Base-by-base conservation (phyloP, 1,140 invertebrate genomes). In the Brachionus asplanchnoidis region DNA sequence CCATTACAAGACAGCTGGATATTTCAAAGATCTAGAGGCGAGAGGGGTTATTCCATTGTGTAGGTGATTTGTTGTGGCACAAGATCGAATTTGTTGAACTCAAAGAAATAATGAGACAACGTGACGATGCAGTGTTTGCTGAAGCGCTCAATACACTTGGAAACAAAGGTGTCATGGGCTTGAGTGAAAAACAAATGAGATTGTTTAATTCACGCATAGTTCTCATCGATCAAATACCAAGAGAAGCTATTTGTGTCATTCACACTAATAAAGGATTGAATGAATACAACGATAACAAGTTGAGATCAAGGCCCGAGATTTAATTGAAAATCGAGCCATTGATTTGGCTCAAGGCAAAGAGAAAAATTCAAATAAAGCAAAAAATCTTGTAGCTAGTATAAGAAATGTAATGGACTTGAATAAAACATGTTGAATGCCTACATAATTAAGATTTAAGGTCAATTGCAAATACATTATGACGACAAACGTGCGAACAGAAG, bases 181-280 rank as follows among this genome's bases (percentile, higher is more conserved):
- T 73, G 36, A 73, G 28, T 17, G 17, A 73, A 3, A 36, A 73
- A 44, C 68, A 73, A 73, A 2, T 73, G 17, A 0, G 36, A 6
- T 17, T 73, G 36, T 73, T 73, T 17, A 73, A 73, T 73, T 73
- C 68, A 68, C 26, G 65, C 2, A 68, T 68, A 12, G 65, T 68
- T 1, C 0, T 0, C 14, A 32, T 68, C 3, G 65, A 68, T 36
- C 23, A 68, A 32, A 68, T 68, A 68, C 65, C 65, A 0, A 0
- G 2, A 68, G 65, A 68, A 68, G 65, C 65, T 0, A 36, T 68
- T 0, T 68, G 65, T 68, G 26, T 68, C 0, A 68, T 32, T 0
- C 32, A 32, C 3, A 14, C 65, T 0, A 68, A 68, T 68, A 36
- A 36, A 68, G 65, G 65, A 8, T 26, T 68, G 0, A 2, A 68